Base-by-base conservation (phyloP, 2,888 invertebrate genomes). In the Chrysotoxum bicinctum region DNA sequence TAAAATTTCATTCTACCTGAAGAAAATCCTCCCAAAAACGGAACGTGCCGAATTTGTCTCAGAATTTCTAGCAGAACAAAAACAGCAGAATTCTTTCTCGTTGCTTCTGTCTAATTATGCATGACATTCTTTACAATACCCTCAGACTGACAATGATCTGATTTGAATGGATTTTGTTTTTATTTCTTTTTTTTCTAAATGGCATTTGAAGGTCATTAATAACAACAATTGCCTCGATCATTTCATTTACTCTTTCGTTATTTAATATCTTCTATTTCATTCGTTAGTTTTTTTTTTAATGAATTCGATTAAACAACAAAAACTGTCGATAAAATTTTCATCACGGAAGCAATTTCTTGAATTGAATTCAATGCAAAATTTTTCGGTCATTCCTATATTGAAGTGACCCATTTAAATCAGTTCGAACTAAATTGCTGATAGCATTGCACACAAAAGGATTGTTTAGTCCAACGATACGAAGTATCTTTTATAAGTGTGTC, bases 321-420 rank as follows among this genome's bases (percentile, higher is more conserved):
- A 32, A 26, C 12, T 45, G 43, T 16, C 16, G 43, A 43, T 8
- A 45, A 19, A 45, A 0, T 76, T 75, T 80, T 72, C 54, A 76
- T 76, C 60, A 40, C 72, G 84, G 84, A 85, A 85, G 80, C 66
- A 21, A 30, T 68, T 60, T 52, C 16, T 72, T 75, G 37, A 62
- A 56, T 43, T 32, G 64, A 72, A 64, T 74, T 83, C 43, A 43
- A 40, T 68, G 52, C n/a, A 16, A 66, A 30, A 54, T 19, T 54
- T 68, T 45, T 66, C 66, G 74, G 70, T 43, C 66, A 74, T 58
- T 74, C 35, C 37, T 32, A 43, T 50, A 77, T 64, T 30, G 69
- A 43, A 72, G 73, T 90, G 90, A 90, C 89, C 90, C 89, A 90
- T 88, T 90, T 89, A 60, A 87, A 83, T 89, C 89, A 90, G 90